phyloP scores from a whole-genome alignment of 2,888 invertebrate genomes.

The Scrobipalpa atriplicella region DNA sequence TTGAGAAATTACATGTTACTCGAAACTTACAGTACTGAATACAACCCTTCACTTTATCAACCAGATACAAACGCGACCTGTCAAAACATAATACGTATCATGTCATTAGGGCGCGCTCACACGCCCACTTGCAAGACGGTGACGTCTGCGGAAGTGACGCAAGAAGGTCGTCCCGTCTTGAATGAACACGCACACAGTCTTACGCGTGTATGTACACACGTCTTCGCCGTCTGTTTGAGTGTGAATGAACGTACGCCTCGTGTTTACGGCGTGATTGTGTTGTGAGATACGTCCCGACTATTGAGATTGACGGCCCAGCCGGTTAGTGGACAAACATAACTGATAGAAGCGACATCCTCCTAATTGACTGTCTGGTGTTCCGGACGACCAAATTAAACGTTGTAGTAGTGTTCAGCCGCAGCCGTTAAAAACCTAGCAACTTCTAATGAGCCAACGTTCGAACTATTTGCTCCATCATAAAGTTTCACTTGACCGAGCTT shows the following conservation, averaged over 20 bases:
- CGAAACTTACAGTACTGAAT: conserved; percentile 35
- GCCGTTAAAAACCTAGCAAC: conserved; percentile 45
- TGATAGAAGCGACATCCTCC: conserved; percentile 53
- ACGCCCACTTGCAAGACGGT: conserved; percentile 73
- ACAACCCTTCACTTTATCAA: conserved; percentile 68
- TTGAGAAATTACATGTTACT: conserved; percentile 55
- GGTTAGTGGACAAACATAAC: conserved; percentile 59
- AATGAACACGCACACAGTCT: conserved; percentile 68
- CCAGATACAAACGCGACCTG: conserved; percentile 52
- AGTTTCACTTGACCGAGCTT: conserved; percentile 67
- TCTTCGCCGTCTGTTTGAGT: conserved; percentile 50
- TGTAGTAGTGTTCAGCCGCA: conserved; percentile 38
- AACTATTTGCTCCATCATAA: conserved; percentile 52
- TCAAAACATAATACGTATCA: conserved; percentile 63
- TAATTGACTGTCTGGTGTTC: conserved; percentile 68
- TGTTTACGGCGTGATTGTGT: conserved; percentile 57
- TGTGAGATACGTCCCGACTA: conserved; percentile 52
- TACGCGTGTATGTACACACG: conserved; percentile 36
- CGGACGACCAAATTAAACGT: conserved; percentile 57
- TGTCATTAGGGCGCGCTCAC: conserved; percentile 64
- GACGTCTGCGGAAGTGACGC: conserved; percentile 75
- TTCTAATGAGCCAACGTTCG: conserved; percentile 47
- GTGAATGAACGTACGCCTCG: conserved; percentile 70
- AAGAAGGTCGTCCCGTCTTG: conserved; percentile 67
- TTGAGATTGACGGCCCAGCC: conserved; percentile 66